Evolutionary conservation across 2,113 vertebrate species (phyloP).

Genomic region (Laterallus jamaicensis): DNA sequence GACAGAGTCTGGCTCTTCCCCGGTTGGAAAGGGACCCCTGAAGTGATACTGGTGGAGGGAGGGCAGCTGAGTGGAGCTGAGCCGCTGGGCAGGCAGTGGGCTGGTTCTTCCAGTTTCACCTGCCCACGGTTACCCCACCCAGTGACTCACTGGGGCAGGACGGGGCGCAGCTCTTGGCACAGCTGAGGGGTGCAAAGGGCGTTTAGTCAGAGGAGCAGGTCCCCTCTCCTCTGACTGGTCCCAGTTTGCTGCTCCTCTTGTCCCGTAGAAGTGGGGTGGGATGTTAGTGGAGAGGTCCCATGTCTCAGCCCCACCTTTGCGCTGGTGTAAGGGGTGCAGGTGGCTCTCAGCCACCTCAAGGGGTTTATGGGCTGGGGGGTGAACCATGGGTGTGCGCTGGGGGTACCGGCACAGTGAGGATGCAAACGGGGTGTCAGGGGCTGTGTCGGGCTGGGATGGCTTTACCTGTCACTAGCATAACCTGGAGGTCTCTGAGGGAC

Average conservation of each 20-base stretch:
- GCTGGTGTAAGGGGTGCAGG: not conserved
- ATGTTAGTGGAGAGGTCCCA: too few species aligned
- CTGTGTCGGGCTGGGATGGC: accelerated
- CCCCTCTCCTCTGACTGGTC: not conserved
- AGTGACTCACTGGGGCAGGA: not conserved
- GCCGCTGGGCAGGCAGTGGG: not conserved
- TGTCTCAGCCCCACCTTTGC: accelerated
- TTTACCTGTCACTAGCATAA: not conserved
- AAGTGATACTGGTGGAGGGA: accelerated
- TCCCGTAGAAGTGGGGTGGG: accelerated
- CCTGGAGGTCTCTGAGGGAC: not conserved
- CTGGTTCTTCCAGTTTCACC: slow-evolving; percentile 17
- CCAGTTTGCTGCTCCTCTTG: not conserved
- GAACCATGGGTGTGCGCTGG: accelerated
- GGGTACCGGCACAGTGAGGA: accelerated
- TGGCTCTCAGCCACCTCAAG: too few species aligned
- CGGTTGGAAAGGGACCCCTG: not conserved
- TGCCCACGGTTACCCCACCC: not conserved
- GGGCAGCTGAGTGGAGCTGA: accelerated
- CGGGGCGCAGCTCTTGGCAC: accelerated
- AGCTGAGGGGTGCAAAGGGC: not conserved
- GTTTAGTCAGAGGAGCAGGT: not conserved
- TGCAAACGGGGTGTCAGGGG: not conserved
- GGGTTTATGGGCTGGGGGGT: not conserved
- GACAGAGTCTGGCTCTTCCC: too few species aligned